Evolutionary conservation across 2,888 invertebrate species (phyloP), one percentile per base, ranked within the genome.

Genomic region (Aphrophora alni): DNA sequence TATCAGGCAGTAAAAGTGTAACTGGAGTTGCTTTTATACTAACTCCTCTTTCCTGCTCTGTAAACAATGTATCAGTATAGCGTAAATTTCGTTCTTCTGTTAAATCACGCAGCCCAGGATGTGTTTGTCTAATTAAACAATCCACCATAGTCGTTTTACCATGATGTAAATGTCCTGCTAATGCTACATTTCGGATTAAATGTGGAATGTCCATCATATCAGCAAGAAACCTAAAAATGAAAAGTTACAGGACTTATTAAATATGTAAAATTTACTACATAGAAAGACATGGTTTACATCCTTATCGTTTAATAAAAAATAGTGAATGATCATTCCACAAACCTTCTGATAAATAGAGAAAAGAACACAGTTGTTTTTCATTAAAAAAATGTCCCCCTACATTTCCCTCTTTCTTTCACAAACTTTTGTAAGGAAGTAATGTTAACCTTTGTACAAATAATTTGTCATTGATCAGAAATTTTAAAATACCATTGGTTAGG

Each of bases 131-230:
- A 80, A 99, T 93, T 8, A 99, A 90, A 87, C 98, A 98, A 89
- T 99, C 99, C 0, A 99, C 96, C 87, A 99, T 97, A 0, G 98
- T 97, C 0, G 99, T 99, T 90, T 99, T 99, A 86, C 99, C 99
- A 90, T 99, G 99, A 88, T 99, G 99, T 78, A 99, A 90, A 89
- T 99, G 99, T 0, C 99, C 99, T 87, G 98, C 93, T 8, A 99
- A 89, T 0, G 98, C 98, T 0, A 99, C 94, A 89, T 99, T 99
- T 81, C 99, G 92, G 85, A 99, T 98, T 27, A 99, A 89, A 80
- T 96, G 94, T 0, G 99, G 96, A 38, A 96, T 97, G 87, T 99
- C 99, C 95, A 99, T 97, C 90, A 99, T 93, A 89, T 99, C 99
- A 0, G 98, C 98, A 85, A 99, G 90, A 89, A 95, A 97, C 87